A percentile compares a stretch with the other conserved stretches of the same genome.
phyloP scores from a whole-genome alignment of 2,888 invertebrate genomes.

The Dryocosmus kuriphilus region DNA sequence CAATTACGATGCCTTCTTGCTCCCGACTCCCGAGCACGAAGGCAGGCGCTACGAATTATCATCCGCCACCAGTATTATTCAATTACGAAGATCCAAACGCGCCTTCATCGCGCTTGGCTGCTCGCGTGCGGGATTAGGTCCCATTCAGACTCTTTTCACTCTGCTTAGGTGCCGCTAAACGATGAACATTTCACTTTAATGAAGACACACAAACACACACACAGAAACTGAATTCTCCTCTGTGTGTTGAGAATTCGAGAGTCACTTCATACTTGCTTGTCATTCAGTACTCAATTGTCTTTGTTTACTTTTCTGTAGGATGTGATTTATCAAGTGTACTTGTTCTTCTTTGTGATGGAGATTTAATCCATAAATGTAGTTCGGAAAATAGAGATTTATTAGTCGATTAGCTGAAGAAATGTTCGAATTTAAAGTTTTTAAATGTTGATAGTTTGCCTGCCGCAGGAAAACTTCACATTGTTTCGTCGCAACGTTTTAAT shows the following conservation, averaged over 20 bases:
- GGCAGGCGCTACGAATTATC: conserved; percentile 16
- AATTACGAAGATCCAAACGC: conserved; percentile 23
- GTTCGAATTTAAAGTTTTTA: neutral
- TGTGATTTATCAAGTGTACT: neutral
- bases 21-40: neutral
- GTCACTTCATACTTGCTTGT: neutral
- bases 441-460: too few relatives aligned
- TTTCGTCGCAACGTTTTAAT: too few relatives aligned
- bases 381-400: neutral
- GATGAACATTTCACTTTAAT: conserved; percentile 8
- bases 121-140: neutral
- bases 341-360: neutral
- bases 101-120: neutral
- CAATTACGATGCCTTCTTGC: conserved; percentile 22
- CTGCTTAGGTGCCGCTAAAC: conserved; percentile 7
- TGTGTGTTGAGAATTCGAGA: neutral
- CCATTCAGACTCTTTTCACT: conserved; percentile 31
- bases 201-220: neutral
- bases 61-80: conserved; percentile 32
- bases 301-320: neutral
- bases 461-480: too few relatives aligned
- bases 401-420: neutral
- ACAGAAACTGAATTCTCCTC: neutral
- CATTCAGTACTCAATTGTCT: neutral
- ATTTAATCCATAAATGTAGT: neutral